These are phyloP conservation scores for Brachypodius melanocephalos DNA, from an alignment of 2,113 vertebrate genomes.

Conservation along the genomic window DNA sequence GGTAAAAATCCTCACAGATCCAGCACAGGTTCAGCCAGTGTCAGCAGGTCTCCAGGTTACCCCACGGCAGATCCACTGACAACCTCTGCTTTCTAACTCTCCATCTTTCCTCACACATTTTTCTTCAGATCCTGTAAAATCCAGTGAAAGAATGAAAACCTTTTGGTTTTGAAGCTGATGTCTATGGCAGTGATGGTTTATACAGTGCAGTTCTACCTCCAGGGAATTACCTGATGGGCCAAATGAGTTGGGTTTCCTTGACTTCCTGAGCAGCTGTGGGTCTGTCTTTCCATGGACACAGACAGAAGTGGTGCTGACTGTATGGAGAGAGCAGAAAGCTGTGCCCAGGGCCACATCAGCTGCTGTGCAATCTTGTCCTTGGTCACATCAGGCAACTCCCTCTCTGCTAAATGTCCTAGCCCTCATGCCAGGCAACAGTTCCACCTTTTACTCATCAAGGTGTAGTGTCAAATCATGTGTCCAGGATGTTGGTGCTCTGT, in stretches of 20 bases:
- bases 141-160: not conserved
- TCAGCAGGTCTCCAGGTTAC: not conserved
- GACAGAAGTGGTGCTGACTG: not conserved
- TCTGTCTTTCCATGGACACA: not conserved
- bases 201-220: not conserved
- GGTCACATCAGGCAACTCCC: accelerated
- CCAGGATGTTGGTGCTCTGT: not conserved
- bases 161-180: not conserved
- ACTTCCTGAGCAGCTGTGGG: not conserved
- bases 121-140: not conserved
- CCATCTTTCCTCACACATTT: not conserved
- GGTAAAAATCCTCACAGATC: not conserved
- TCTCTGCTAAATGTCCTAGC: not conserved
- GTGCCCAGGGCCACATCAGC: not conserved
- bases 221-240: not conserved
- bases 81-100: not conserved
- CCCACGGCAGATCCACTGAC: accelerated
- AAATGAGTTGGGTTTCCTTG: not conserved
- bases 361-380: not conserved
- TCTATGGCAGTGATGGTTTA: not conserved
- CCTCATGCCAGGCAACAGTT: not conserved
- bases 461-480: not conserved
- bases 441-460: not conserved
- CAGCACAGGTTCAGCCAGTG: not conserved
- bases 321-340: not conserved